phyloP scores from a whole-genome alignment of 2,113 vertebrate genomes.

The Steatornis caripensis region DNA sequence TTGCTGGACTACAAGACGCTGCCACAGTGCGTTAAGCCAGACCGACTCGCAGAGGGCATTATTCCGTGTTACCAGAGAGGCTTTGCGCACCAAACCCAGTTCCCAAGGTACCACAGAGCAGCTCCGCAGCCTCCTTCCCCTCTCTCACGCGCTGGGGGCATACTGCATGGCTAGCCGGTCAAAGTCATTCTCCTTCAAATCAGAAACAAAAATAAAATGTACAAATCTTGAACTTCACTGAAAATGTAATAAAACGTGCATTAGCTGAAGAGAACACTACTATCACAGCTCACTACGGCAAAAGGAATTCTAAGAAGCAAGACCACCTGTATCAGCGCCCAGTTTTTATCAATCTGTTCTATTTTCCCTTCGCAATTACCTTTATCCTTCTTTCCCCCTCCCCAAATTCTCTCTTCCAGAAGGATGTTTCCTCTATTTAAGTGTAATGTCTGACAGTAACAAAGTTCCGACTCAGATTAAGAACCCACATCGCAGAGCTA shows the following conservation, averaged over 20 bases:
- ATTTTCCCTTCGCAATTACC: not conserved
- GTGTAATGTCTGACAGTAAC: not conserved
- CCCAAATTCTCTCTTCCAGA: no score
- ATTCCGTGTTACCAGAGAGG: rapidly evolving
- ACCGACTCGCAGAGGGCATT: rapidly evolving
- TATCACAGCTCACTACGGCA: not conserved
- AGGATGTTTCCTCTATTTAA: not conserved
- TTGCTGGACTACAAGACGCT: not conserved
- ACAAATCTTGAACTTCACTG: not conserved
- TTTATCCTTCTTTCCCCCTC: not conserved
- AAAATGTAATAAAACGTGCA: rapidly evolving
- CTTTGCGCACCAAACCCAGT: not conserved
- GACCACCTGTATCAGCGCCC: rapidly evolving
- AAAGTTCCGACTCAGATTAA: not conserved
- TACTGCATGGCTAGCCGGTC: slow-evolving; percentile 90
- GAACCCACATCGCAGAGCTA: rapidly evolving
- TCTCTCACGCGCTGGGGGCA: slow-evolving; percentile 74
- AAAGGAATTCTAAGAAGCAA: not conserved
- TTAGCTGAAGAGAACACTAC: rapidly evolving
- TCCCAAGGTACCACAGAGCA: not conserved
- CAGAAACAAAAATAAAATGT: not conserved
- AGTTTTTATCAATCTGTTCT: not conserved
- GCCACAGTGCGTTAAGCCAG: not conserved
- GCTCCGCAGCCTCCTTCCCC: not conserved
- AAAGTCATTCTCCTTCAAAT: slow-evolving; percentile 89